Evolutionary conservation across 2,797 vertebrate species (phyloP).

Genomic region (Alectoris magna): DNA sequence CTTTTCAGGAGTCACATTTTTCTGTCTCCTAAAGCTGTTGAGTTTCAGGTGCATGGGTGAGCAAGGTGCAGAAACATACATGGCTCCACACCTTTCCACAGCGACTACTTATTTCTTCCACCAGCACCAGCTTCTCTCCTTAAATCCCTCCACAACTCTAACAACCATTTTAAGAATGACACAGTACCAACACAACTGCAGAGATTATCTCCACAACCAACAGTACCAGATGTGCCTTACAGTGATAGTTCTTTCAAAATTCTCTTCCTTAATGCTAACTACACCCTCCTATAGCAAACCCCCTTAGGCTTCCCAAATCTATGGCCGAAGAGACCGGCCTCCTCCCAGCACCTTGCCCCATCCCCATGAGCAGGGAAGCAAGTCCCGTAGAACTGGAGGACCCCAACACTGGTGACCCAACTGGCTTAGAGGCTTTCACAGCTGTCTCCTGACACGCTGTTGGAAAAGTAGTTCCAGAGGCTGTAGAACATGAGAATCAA

Average conservation of each 20-base stretch:
- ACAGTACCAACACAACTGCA: too few relatives aligned
- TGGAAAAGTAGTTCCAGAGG: not conserved
- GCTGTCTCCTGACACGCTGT: fast-evolving
- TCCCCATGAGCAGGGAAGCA: not conserved
- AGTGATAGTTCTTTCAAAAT: too few relatives aligned
- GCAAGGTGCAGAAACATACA: not conserved
- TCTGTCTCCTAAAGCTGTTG: not conserved
- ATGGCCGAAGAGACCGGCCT: too few relatives aligned
- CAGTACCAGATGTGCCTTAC: too few relatives aligned
- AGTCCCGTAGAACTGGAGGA: not conserved
- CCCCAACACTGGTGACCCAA: fast-evolving
- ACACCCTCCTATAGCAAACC: too few relatives aligned
- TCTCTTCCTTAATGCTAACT: too few relatives aligned
- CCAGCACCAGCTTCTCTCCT: not conserved
- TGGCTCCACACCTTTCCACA: not conserved
- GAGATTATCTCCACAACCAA: too few relatives aligned
- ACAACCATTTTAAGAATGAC: too few relatives aligned
- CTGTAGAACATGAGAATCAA: not conserved
- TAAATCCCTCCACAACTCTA: too few relatives aligned
- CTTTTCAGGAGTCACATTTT: not conserved
- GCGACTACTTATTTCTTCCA: not conserved
- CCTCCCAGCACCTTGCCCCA: too few relatives aligned
- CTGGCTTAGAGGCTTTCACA: not conserved
- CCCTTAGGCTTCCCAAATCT: too few relatives aligned
- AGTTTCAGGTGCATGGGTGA: not conserved